Percentiles rank a stretch among this genome's conserved stretches.
These are phyloP conservation scores for Sinosuthora webbiana DNA, from an alignment of 2,113 vertebrate genomes.

Conservation along the genomic window DNA sequence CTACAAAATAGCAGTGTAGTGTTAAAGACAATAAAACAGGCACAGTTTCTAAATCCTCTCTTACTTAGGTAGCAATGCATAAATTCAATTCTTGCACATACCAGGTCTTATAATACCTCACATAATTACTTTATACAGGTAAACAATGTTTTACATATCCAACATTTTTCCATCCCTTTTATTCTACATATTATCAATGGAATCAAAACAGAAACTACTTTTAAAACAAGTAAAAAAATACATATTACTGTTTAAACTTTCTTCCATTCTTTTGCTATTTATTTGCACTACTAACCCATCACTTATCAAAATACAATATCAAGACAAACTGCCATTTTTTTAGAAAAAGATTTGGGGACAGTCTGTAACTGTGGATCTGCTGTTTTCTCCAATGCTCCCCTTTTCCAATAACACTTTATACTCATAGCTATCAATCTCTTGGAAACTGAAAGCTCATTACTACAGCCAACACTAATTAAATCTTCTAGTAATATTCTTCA, in stretches of 20 bases:
- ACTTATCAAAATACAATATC: slow-evolving; percentile 4
- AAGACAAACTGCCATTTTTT: background rate
- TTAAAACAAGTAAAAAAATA: slow-evolving; percentile 59
- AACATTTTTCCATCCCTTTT: slow-evolving; percentile 19
- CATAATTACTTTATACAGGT: slow-evolving; percentile 7
- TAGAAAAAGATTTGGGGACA: background rate
- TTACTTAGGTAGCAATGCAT: background rate
- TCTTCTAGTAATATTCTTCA: background rate
- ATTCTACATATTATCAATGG: slow-evolving; percentile 2
- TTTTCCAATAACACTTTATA: background rate
- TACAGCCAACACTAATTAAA: background rate
- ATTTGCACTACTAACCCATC: background rate
- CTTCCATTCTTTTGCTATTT: background rate
- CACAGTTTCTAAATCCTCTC: background rate
- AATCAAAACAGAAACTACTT: slow-evolving; percentile 48
- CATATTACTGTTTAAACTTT: slow-evolving; percentile 40
- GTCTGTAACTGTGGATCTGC: background rate
- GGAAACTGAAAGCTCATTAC: background rate
- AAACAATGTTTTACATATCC: slow-evolving; percentile 8
- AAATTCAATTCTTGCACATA: slow-evolving; percentile 3
- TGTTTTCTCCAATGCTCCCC: background rate
- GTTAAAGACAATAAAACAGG: slow-evolving; percentile 11
- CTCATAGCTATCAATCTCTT: background rate
- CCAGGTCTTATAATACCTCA: background rate
- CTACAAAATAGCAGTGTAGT: slow-evolving; percentile 41